Percentiles rank a stretch among this genome's conserved stretches.
Evolutionary conservation across 2,113 vertebrate genomes (phyloP).

Genomic region (Nannobrachium achirus): DNA sequence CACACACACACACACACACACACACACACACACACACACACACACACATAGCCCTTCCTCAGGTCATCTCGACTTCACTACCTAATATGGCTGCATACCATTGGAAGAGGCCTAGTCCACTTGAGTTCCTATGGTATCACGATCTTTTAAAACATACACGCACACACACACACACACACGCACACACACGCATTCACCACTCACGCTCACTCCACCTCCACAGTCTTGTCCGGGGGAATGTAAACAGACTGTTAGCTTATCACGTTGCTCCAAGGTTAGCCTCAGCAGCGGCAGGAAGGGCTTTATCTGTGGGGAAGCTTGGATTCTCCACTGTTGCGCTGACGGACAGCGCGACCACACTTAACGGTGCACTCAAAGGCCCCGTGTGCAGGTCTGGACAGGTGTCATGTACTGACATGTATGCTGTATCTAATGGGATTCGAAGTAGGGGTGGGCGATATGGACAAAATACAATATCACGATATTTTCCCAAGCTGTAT

Average conservation of each 20-base stretch:
- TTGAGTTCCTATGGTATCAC: slow-evolving; percentile 75
- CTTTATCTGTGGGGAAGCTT: slow-evolving; percentile 57
- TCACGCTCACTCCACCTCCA: slow-evolving; percentile 35
- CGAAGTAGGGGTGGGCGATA: too few relatives aligned
- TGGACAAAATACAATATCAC: too few relatives aligned
- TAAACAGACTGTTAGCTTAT: slow-evolving; percentile 76
- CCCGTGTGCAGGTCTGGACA: slow-evolving; percentile 1
- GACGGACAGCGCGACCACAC: slow-evolving; percentile 30
- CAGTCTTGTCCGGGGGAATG: slow-evolving; percentile 60
- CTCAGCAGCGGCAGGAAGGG: slow-evolving; percentile 47
- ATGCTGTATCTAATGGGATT: background rate
- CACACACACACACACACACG: slow-evolving; percentile 5
- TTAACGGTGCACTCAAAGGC: slow-evolving; percentile 21
- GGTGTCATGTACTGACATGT: background rate
- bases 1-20: background rate
- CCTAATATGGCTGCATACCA: slow-evolving; percentile 79
- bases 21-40: slow-evolving; percentile 31
- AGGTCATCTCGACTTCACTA: slow-evolving; percentile 71
- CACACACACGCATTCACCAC: background rate
- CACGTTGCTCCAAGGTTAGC: slow-evolving; percentile 64
- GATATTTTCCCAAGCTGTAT: too few relatives aligned
- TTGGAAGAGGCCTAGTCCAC: slow-evolving; percentile 67
- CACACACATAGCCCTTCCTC: slow-evolving; percentile 50
- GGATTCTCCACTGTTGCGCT: slow-evolving; percentile 36
- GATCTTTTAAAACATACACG: slow-evolving; percentile 51